Percentiles rank a stretch among this genome's conserved stretches.
Conservation (phyloP, 2,113 vertebrate species). For the Carassius auratus region DNA sequence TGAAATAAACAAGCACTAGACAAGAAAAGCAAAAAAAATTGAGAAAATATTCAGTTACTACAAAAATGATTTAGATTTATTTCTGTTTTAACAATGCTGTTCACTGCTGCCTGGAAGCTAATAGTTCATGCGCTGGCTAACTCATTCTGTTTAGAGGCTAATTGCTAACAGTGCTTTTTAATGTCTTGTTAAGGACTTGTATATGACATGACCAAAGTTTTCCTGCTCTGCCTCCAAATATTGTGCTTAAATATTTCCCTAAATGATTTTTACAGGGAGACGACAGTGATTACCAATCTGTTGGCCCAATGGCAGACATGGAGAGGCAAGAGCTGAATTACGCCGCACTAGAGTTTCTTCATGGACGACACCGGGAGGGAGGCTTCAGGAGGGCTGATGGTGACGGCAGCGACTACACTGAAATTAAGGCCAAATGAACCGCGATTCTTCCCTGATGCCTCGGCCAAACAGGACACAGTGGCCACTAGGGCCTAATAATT, state of each 20-base stretch:
- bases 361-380: slow-evolving; percentile 72
- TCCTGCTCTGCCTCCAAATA: background rate
- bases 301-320: slow-evolving; percentile 75
- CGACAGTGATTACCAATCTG: slow-evolving; percentile 79
- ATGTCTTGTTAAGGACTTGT: slow-evolving; percentile 11
- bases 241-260: background rate
- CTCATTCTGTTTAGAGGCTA: slow-evolving; percentile 33
- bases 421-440: slow-evolving; percentile 83
- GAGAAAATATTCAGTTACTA: slow-evolving; percentile 47
- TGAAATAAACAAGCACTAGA: slow-evolving; percentile 16
- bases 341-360: slow-evolving; percentile 74
- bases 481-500: slow-evolving; percentile 59
- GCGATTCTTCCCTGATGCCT: slow-evolving; percentile 82
- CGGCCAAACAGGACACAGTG: slow-evolving; percentile 72
- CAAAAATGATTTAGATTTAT: slow-evolving; percentile 53
- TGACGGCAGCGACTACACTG: slow-evolving; percentile 77
- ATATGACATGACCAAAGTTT: slow-evolving; percentile 24
- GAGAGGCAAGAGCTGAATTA: slow-evolving; percentile 81
- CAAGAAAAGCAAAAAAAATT: slow-evolving; percentile 3
- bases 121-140: slow-evolving; percentile 45
- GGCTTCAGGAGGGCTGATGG: slow-evolving; percentile 72
- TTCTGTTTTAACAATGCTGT: slow-evolving; percentile 12
- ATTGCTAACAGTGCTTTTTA: slow-evolving; percentile 40
- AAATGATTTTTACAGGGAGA: slow-evolving; percentile 73
- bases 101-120: slow-evolving; percentile 61